Conservation (phyloP, 2,797 vertebrate species). For the Tokudaia tokunoshimensis region DNA sequence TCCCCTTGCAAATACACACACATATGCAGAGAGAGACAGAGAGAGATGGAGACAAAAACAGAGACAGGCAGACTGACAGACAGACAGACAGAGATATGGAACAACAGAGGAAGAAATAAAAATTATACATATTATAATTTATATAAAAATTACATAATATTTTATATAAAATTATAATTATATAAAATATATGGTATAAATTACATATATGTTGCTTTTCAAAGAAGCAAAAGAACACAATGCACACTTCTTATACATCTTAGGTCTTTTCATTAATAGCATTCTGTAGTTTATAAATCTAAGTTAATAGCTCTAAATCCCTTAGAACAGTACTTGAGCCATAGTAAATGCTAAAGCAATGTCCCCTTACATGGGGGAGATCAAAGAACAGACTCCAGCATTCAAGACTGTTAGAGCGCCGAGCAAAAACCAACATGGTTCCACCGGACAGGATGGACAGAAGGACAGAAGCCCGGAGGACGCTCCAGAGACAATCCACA, state of each 20-base stretch:
- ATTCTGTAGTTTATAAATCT: constrained; percentile 6
- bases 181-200: not conserved
- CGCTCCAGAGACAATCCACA: not conserved
- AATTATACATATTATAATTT: not conserved
- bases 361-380: not conserved
- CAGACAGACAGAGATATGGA: not conserved
- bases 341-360: not conserved
- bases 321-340: not conserved
- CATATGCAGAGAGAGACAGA: not conserved
- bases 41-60: not conserved
- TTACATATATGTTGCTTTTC: not conserved
- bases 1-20: constrained; percentile 19
- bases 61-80: not conserved
- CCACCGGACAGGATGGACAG: not conserved
- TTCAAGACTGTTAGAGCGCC: not conserved
- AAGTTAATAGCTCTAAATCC: not conserved
- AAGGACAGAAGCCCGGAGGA: not conserved
- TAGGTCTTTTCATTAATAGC: not conserved
- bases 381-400: not conserved
- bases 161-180: not conserved
- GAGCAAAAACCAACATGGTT: not conserved
- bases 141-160: not conserved
- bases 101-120: not conserved
- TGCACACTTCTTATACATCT: not conserved
- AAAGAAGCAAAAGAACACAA: not conserved